Evolutionary conservation across 2,113 vertebrate species (phyloP), one percentile per base, ranked within the genome.

Genomic region (Brachyistius frenatus): DNA sequence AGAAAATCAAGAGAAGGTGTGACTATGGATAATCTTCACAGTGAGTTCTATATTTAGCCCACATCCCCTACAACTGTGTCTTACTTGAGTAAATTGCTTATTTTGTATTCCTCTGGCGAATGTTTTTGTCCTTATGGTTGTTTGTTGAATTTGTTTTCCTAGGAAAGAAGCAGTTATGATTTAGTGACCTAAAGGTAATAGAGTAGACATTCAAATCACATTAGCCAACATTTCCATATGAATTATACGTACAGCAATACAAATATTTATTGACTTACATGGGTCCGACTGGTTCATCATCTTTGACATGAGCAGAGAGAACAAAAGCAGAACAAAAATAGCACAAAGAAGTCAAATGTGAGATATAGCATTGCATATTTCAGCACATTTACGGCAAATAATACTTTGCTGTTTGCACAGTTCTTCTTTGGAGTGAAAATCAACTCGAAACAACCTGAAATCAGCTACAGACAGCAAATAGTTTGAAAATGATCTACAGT

Each of bases 61-160:
- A 47, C 60, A 36, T 60, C 70, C 83, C 78, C 49, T 69, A 57
- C 71, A 70, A 73, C 77, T 76, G 76, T 89, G 65, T 85, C 92
- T 91, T 88, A 92, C 92, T 83, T 88, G 77, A 85, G 83, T 86
- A 75, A 53, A 90, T 89, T 84, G 81, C 86, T 93, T 93, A 99
- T 94, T 99, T 99, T 91, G 96, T 97, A 94, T 98, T 99, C 95
- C 98, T 96, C 95, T 99, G 98, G 86, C 98, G 97, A 93, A 99
- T 94, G 94, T 97, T 99, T 96, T 99, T 99, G 93, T 99, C 98
- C 96, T 99, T 99, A 92, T 99, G 97, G 94, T 99, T 99, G 95
- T 99, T 99, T 92, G 98, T 99, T 86, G 98, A 99, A 94, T 99
- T 99, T 81, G 96, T 98, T 97, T 99, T 99, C 95, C 98, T 99